Evolutionary conservation across 2,113 vertebrate genomes (phyloP), one percentile per base, ranked within the genome.

Genomic region (Epinephelus lanceolatus): DNA sequence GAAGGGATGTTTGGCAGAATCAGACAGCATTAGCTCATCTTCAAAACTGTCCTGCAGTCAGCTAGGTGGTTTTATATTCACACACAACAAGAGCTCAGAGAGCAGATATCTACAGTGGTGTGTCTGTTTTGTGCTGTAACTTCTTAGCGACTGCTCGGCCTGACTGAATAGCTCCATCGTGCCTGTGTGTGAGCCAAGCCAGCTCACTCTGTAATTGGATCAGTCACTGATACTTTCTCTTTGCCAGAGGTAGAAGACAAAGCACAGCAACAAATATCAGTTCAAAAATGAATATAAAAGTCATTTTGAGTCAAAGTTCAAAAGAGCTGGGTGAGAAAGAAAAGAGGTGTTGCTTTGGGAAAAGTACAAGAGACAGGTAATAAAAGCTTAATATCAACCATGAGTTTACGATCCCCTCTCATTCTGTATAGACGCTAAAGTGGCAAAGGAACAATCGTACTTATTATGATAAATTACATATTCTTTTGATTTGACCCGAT

Each of bases 131-230:
- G 57, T 59, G 21, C 61, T 8, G 15, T 25, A 53, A 76, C 55
- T 49, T 83, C 56, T 79, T 37, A 66, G 61, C 1, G n/a, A 66
- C 76, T 33, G 40, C 63, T 76, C 37, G 7, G 55, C 13, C 42
- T 37, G 70, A 72, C 55, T 52, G 63, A 61, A 65, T 47, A 66
- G 47, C 40, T 86, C 37, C 65, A 69, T 60, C 49, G 17, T 13
- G 80, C n/a, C 71, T 67, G 77, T 71, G 25, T 27, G 71, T 19
- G 57, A 87, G 78, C 83, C 81, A 89, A 73, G 53, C 80, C 25
- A 88, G 70, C 70, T 63, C 66, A 81, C 61, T 81, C 70, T 73
- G 76, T 85, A 89, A 91, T 76, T 80, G 74, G 80, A 88, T 88
- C 80, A 83, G 90, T 76, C 78, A 83, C 59, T 70, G 86, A 90